Percentiles rank a stretch among this genome's conserved stretches.
These are phyloP conservation scores for Carcina quercana DNA, from an alignment of 2,888 invertebrate species.

Conservation along the genomic window DNA sequence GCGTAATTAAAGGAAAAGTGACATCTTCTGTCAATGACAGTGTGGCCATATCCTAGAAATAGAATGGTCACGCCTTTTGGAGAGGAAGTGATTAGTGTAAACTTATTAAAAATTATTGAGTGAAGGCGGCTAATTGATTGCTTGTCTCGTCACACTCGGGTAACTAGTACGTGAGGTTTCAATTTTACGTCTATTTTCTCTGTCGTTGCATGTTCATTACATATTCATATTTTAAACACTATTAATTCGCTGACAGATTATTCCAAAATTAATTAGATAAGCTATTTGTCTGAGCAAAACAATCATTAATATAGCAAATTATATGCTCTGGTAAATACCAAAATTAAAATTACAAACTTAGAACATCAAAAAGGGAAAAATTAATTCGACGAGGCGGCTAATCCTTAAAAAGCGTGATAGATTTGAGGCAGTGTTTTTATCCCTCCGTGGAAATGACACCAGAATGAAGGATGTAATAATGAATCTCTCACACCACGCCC, in stretches of 20 bases:
- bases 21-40: conserved; percentile 70
- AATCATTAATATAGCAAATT: too few relatives aligned
- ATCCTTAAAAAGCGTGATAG: conserved; percentile 23
- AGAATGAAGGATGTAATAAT: conserved; percentile 53
- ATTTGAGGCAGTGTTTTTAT: conserved; percentile 25
- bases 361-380: conserved; percentile 3
- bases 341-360: neutral
- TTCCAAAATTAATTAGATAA: conserved; percentile 8
- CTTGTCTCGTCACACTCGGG: conserved; percentile 36
- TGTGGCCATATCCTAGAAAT: conserved; percentile 53
- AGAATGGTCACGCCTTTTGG: conserved; percentile 66
- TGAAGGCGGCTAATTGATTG: conserved; percentile 68
- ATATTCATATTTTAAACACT: conserved; percentile 7
- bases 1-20: conserved; percentile 71
- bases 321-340: too few relatives aligned
- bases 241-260: conserved; percentile 1
- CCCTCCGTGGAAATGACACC: conserved; percentile 45
- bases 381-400: conserved; percentile 23
- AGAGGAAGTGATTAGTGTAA: conserved; percentile 70
- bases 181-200: conserved; percentile 29
- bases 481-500: conserved; percentile 42
- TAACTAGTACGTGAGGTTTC: conserved; percentile 19
- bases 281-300: too few relatives aligned
- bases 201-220: conserved; percentile 7
- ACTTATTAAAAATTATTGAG: conserved; percentile 73